A percentile compares a stretch with the other conserved stretches of the same genome.
Evolutionary conservation across 2,797 vertebrate species (phyloP).

Genomic region (Alosa sapidissima): DNA sequence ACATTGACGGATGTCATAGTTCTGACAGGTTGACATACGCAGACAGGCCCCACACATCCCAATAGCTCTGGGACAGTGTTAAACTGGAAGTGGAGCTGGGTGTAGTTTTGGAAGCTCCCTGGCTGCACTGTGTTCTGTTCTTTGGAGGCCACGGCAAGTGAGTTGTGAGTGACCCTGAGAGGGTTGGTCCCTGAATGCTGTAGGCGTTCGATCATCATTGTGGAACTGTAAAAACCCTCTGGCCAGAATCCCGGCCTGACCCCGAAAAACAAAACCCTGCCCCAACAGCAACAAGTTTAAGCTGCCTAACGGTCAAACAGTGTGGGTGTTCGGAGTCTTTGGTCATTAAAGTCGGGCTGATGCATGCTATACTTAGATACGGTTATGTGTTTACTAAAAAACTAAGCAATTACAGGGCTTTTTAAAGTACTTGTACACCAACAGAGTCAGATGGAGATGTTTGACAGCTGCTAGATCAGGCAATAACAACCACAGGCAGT

Average conservation of each 20-base stretch:
- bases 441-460: background rate
- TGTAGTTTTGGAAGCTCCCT: background rate
- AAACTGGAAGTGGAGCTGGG: background rate
- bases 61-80: background rate
- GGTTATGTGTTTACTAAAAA: conserved; percentile 38
- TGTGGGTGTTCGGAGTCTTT: conserved; percentile 28
- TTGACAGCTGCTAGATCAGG: background rate
- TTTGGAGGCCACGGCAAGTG: background rate
- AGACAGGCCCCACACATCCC: background rate
- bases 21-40: background rate
- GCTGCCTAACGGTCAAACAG: conserved; percentile 38
- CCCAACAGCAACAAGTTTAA: conserved; percentile 27
- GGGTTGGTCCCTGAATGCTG: conserved; percentile 30
- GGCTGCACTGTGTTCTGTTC: background rate
- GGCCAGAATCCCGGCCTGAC: conserved; percentile 34
- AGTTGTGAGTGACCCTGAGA: conserved; percentile 25
- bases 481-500: background rate
- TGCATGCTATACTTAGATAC: background rate
- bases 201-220: conserved; percentile 41
- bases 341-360: background rate
- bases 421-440: background rate
- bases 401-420: conserved; percentile 20
- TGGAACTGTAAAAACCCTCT: conserved; percentile 39
- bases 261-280: conserved; percentile 40
- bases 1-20: background rate